Evolutionary conservation across 2,113 vertebrate genomes (phyloP), one percentile per base, ranked within the genome.

Genomic region (Elephantulus edwardii): DNA sequence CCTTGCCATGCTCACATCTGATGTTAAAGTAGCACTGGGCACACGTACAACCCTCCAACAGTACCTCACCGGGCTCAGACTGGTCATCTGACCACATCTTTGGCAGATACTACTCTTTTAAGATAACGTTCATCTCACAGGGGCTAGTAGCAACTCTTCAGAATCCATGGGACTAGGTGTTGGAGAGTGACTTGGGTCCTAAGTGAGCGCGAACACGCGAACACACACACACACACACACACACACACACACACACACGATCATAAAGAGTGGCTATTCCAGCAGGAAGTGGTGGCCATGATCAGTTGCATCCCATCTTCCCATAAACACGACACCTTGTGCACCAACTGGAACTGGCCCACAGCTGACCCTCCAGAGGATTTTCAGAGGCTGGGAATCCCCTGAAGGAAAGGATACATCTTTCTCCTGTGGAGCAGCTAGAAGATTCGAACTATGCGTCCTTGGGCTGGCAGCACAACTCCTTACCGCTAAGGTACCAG

Each of bases 1-100:
- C 64, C 40, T 78, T 48, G 30, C 14, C 8, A 0, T 16, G 20
- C 20, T 64, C 26, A 7, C 9, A 26, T 1, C 0, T 3, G 28
- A 50, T 3, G 13, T 16, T 3, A 30, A 38, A 14, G 8, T 0
- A 38, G 54, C 52, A 26, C 26, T 64, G 0, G 8, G 72, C 42
- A n/a, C 38, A 44, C n/a, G n/a, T n/a, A n/a, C 33, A 64, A 16
- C 10, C 71, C 70, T 24, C 5, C 8, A 9, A 1, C 5, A 58
- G 77, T 33, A 8, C 20, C 11, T 89, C 6, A 0, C 33, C 42
- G 35, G 72, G 44, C 38, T 33, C 30, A 20, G 24, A 50, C 16
- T 8, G 16, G 52, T 26, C 3, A 64, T 11, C 35, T 11, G 72
- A 28, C 42, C 19, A 9, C 22, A 14, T 35, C 50, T 48, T 38